Conservation (phyloP, 1,140 invertebrate species). For the Camponotus pennsylvanicus region DNA sequence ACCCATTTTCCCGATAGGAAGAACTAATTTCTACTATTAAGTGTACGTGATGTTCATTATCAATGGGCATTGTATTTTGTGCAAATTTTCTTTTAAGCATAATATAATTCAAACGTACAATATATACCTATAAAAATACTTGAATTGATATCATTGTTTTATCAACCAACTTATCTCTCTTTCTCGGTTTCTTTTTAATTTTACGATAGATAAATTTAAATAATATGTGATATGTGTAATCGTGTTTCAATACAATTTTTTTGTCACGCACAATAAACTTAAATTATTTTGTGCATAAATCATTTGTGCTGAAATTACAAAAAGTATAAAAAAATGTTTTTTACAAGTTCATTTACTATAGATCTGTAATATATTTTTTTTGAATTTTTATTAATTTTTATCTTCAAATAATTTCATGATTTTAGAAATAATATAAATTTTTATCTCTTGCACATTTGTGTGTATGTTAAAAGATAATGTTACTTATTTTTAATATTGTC, state of each 20-base stretch:
- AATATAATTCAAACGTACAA: slow-evolving; percentile 6
- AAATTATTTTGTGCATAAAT: not conserved
- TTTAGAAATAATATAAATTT: not conserved
- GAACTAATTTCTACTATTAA: not conserved
- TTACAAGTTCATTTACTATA: not conserved
- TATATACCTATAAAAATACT: slow-evolving; percentile 17
- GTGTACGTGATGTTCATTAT: not conserved
- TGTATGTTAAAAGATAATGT: too few relatives aligned
- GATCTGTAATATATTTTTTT: not conserved
- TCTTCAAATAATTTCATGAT: not conserved
- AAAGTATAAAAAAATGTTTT: not conserved
- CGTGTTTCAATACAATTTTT: not conserved
- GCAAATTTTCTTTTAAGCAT: not conserved
- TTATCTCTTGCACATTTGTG: too few relatives aligned
- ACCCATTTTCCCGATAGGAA: not conserved
- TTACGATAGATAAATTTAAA: not conserved
- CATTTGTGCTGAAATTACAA: not conserved
- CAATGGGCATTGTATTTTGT: not conserved
- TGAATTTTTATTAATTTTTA: not conserved
- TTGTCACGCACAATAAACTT: not conserved
- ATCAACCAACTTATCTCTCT: not conserved
- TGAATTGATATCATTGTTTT: slow-evolving; percentile 27
- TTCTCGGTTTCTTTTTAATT: not conserved
- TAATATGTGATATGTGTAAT: not conserved
- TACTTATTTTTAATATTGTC: too few relatives aligned